These are phyloP conservation scores for Sinohyriopsis cumingii DNA, from an alignment of 2,888 invertebrate species.

Conservation along the genomic window DNA sequence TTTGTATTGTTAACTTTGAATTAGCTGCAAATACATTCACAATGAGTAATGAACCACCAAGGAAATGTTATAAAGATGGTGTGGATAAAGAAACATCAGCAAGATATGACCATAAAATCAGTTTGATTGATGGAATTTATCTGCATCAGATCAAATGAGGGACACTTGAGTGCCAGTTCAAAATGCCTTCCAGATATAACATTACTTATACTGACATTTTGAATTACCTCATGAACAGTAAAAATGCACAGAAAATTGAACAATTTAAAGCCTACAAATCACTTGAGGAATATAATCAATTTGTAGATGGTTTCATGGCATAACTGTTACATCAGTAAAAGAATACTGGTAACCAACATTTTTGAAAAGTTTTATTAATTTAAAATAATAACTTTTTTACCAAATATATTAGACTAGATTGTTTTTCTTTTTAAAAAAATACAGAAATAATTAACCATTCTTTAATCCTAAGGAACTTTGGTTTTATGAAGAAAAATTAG, in stretches of 20 bases:
- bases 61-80: too few relatives aligned
- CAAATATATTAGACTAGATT: too few relatives aligned
- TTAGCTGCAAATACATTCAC: too few relatives aligned
- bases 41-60: too few relatives aligned
- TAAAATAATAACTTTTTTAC: too few relatives aligned
- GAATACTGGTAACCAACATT: too few relatives aligned
- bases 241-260: not conserved
- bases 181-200: not conserved
- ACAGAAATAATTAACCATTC: too few relatives aligned
- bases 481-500: too few relatives aligned
- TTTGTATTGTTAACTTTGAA: too few relatives aligned
- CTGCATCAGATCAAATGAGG: not conserved
- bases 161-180: not conserved
- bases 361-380: too few relatives aligned
- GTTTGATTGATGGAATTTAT: not conserved
- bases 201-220: not conserved
- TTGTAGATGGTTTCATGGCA: conserved; percentile 16
- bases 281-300: conserved; percentile 21
- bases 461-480: too few relatives aligned
- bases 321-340: not conserved
- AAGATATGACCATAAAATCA: not conserved
- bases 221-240: not conserved
- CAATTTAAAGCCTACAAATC: conserved; percentile 4
- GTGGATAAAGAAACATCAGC: not conserved
- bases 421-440: too few relatives aligned